phyloP scores from a whole-genome alignment of 2,888 invertebrate species.

The Zygogramma bicolorata region DNA sequence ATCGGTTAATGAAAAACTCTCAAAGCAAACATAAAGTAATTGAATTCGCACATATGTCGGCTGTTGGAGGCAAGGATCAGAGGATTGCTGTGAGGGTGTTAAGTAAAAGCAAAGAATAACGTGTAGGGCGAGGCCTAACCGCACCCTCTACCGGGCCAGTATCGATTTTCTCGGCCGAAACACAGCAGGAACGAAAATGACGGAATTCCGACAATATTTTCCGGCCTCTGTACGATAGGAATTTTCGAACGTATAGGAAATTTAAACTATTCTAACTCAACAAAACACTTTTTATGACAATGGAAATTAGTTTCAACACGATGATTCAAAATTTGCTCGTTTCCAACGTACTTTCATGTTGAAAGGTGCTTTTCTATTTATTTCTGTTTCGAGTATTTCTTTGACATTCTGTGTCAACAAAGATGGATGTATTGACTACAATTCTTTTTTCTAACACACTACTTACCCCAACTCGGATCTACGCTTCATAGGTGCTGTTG shows the following conservation, averaged over 20 bases:
- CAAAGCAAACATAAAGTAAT: background rate
- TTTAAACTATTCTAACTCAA: background rate
- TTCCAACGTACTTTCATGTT: too few relatives aligned
- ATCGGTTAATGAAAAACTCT: background rate
- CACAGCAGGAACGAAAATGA: constrained; percentile 32
- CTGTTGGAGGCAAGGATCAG: background rate
- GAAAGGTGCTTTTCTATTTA: too few relatives aligned
- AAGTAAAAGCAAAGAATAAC: constrained; percentile 32
- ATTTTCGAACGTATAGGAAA: background rate
- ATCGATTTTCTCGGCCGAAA: constrained; percentile 54
- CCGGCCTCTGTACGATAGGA: background rate
- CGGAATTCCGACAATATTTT: constrained; percentile 21
- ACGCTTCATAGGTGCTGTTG: too few relatives aligned
- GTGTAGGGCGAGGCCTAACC: constrained; percentile 54
- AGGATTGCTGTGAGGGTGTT: constrained; percentile 6
- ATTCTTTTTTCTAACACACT: too few relatives aligned
- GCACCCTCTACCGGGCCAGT: constrained; percentile 60
- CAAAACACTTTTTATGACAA: background rate
- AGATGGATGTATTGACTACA: too few relatives aligned
- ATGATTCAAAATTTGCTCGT: too few relatives aligned
- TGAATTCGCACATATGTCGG: background rate
- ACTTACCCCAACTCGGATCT: too few relatives aligned
- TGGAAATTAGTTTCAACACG: too few relatives aligned
- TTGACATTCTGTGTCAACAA: too few relatives aligned
- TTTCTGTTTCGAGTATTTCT: too few relatives aligned